A percentile compares a stretch with the other conserved stretches of the same genome.
phyloP scores from a whole-genome alignment of 1,140 invertebrate genomes.

The Drosophila ficusphila region DNA sequence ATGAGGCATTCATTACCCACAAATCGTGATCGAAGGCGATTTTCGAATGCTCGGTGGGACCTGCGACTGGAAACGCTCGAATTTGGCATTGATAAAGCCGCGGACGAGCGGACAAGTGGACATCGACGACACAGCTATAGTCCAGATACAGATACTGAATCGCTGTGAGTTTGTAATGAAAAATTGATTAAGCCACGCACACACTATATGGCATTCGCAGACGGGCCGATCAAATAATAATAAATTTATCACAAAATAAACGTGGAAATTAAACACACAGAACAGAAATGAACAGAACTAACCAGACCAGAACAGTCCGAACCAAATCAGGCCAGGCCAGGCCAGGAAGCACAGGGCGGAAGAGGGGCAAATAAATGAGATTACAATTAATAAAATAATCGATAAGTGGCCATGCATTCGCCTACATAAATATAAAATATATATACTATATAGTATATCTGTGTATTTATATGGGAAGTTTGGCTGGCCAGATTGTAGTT shows the following conservation, averaged over 20 bases:
- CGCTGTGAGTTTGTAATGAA: conserved; percentile 72
- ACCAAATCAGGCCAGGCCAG: conserved; percentile 14
- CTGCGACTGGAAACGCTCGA: conserved; percentile 21
- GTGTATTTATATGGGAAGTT: not conserved
- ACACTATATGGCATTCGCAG: not conserved
- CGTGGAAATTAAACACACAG: conserved; percentile 64
- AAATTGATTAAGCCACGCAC: conserved; percentile 70
- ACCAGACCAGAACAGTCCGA: conserved; percentile 42
- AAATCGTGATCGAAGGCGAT: conserved; percentile 57
- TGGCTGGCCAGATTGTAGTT: conserved; percentile 46
- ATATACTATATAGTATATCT: not conserved
- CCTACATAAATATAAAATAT: not conserved
- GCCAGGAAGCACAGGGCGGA: conserved; percentile 5
- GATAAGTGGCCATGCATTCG: conserved; percentile 59
- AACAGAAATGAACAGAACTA: no score
- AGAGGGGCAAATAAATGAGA: conserved; percentile 71
- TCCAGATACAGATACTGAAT: conserved; percentile 40
- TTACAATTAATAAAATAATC: conserved; percentile 83
- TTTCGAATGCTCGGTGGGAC: conserved; percentile 28
- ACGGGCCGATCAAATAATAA: conserved; percentile 61
- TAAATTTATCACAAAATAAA: conserved; percentile 81
- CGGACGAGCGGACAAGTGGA: conserved; percentile 32
- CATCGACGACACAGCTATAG: conserved; percentile 24
- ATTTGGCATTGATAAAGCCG: conserved; percentile 77
- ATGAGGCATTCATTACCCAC: conserved; percentile 35